Evolutionary conservation across 1,140 invertebrate genomes (phyloP), one percentile per base, ranked within the genome.

Genomic region (Lerema accius): DNA sequence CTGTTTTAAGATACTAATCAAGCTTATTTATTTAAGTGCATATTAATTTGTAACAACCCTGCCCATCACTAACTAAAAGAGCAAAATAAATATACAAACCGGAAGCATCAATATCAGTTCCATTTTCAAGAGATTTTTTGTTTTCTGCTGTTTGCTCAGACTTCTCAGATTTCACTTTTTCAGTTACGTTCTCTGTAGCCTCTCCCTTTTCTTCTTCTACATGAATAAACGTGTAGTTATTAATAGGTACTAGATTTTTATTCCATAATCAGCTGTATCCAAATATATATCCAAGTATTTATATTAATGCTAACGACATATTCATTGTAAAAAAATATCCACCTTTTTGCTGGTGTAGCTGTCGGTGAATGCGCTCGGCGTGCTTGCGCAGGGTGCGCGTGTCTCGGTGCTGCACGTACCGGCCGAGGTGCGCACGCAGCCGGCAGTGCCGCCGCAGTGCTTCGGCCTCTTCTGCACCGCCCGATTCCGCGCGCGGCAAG

Each of bases 341-440:
- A 86, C 83, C 87, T 67, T 87, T 85, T 50, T 89, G 84, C 67
- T 90, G 86, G 66, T 93, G 92, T 65, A 92, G 89, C 59, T 92
- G 92, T 26, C 94, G 86, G 71, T 93, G 94, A 46, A 95, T 93
- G 67, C 93, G 91, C 82, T 95, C 94, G 19, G 94, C 94, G 76
- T 94, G 92, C 45, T 92, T 92, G 63, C 94, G 92, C 53, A 95
- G 82, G 46, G 94, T 94, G 73, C 94, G 93, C 73, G 95, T 95
- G 72, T 95, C 94, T 65, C 95, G 95, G 73, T 95, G 93, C 17
- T 94, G 92, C 50, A 95, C 92, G 76, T 95, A 96, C 68, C 94
- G 92, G 81, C 94, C 94, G 10, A 95, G 91, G 82, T 96, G 95
- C 67, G 92, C 92, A 51, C 94, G 93, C 71, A 93, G 92, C 35